These are phyloP conservation scores for Diadophis punctatus DNA, from an alignment of 2,113 vertebrate species.

Conservation along the genomic window DNA sequence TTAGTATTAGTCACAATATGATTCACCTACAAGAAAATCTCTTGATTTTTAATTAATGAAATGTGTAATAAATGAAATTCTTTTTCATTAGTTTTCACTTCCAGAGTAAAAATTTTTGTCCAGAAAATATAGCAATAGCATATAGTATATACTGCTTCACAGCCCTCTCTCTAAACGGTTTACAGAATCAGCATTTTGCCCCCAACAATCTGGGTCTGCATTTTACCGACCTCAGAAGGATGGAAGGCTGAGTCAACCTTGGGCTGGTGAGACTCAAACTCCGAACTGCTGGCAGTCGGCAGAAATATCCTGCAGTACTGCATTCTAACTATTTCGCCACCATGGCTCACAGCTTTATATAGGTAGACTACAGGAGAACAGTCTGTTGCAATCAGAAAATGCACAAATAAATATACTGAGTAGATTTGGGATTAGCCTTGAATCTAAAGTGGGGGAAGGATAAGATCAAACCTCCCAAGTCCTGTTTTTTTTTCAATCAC, in stretches of 20 bases:
- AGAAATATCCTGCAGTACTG: too few relatives aligned
- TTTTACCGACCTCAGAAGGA: too few relatives aligned
- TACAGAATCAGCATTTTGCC: too few relatives aligned
- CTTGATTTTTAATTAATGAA: not conserved
- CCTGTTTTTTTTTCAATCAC: not conserved
- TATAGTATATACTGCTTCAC: too few relatives aligned
- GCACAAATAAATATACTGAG: not conserved
- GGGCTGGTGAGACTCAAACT: too few relatives aligned
- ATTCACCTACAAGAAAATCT: not conserved
- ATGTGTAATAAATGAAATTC: not conserved
- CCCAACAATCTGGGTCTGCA: too few relatives aligned
- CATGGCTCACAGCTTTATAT: too few relatives aligned
- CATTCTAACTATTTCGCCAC: too few relatives aligned
- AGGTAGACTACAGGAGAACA: not conserved
- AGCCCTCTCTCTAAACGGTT: too few relatives aligned
- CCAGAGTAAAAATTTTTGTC: not conserved
- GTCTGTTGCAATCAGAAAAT: not conserved
- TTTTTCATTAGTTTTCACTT: not conserved
- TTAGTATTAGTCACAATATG: not conserved
- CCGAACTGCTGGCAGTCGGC: too few relatives aligned
- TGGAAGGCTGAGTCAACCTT: too few relatives aligned
- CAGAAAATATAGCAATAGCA: not conserved
- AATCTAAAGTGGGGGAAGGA: not conserved
- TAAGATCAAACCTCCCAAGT: not conserved
- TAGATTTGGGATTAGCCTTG: not conserved